These are phyloP conservation scores for Neopipo cinnamomea DNA, from an alignment of 2,113 vertebrate genomes.

Conservation along the genomic window DNA sequence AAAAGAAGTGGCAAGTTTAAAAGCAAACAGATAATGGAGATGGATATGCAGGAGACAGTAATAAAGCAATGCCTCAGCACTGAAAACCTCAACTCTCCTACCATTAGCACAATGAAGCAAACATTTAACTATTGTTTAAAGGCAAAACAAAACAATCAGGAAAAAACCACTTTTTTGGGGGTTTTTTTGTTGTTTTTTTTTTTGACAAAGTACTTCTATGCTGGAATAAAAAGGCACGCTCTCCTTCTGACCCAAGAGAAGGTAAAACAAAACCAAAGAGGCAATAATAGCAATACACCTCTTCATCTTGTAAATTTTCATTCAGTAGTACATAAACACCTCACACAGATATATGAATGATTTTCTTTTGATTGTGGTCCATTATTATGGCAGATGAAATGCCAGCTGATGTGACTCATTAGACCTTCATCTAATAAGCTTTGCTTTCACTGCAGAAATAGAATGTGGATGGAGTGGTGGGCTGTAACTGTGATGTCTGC, in stretches of 20 bases:
- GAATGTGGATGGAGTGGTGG: not conserved
- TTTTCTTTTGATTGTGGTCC: not conserved
- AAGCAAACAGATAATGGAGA: not conserved
- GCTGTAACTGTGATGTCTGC: not conserved
- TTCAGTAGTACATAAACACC: not conserved
- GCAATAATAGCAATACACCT: not conserved
- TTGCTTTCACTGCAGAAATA: not conserved
- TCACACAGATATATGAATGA: not conserved
- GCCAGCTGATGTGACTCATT: not conserved
- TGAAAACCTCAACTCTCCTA: not conserved
- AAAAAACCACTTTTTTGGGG: not conserved
- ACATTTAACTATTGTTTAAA: not conserved
- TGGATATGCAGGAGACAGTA: not conserved
- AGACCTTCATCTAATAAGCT: not conserved
- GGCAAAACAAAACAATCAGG: not conserved
- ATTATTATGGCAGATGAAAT: not conserved
- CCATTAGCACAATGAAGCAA: not conserved
- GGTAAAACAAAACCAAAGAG: not conserved
- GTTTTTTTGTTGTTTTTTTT: not conserved
- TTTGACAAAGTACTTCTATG: not conserved
- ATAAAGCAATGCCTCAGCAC: not conserved
- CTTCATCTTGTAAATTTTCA: not conserved
- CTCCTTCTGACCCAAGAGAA: not conserved
- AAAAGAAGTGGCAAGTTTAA: not conserved
- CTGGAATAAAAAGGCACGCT: not conserved